Evolutionary conservation across 2,888 invertebrate species (phyloP).

Genomic region (Drosophila sordidula): DNA sequence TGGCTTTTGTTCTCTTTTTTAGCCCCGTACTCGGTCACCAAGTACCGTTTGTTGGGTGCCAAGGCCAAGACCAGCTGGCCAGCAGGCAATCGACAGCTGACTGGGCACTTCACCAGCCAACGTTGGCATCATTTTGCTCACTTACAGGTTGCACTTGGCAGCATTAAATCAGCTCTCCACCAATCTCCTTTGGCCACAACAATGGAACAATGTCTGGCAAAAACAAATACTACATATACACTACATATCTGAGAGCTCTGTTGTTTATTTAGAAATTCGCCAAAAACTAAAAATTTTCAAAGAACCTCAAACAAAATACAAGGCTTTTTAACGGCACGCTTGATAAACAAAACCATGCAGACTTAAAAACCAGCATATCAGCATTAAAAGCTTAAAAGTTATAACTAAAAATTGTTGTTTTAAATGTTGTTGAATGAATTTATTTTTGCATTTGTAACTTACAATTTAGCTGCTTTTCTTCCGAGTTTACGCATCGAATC

Average conservation of each 20-base stretch:
- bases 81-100: slow-evolving; percentile 16
- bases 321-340: too few relatives aligned
- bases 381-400: background rate
- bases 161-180: background rate
- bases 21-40: background rate
- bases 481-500: too few relatives aligned
- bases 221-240: too few relatives aligned
- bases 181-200: too few relatives aligned
- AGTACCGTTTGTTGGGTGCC: slow-evolving; percentile 5
- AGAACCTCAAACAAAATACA: too few relatives aligned
- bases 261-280: too few relatives aligned
- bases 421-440: background rate
- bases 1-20: slow-evolving; percentile 17
- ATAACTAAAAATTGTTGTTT: too few relatives aligned
- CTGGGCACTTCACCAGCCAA: slow-evolving; percentile 6
- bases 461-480: too few relatives aligned
- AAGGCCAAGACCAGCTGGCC: slow-evolving; percentile 37
- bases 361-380: background rate
- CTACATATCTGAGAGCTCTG: too few relatives aligned
- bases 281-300: background rate
- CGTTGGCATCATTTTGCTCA: slow-evolving; percentile 11
- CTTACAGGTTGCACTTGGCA: slow-evolving; percentile 6
- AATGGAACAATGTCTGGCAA: too few relatives aligned
- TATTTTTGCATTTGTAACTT: background rate
- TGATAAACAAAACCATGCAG: too few relatives aligned